Conservation (phyloP, 1,140 invertebrate species). For the Cydia pomonella region DNA sequence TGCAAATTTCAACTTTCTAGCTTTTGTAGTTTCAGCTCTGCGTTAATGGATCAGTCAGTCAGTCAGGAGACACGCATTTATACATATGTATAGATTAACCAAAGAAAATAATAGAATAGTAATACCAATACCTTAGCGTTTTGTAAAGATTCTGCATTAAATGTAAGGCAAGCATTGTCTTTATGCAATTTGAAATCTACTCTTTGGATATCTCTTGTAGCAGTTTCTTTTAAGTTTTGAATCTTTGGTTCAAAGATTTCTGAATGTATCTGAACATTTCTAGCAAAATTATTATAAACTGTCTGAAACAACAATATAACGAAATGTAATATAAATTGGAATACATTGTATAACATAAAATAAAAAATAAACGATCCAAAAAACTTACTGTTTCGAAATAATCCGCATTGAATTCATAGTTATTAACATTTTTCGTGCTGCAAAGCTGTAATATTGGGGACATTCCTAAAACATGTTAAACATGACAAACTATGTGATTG, state of each 20-base stretch:
- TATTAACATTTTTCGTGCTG: constrained; percentile 43
- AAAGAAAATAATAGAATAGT: not conserved
- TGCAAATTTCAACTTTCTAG: too few species aligned
- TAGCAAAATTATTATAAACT: constrained; percentile 60
- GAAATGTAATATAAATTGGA: not conserved
- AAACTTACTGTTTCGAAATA: constrained; percentile 61
- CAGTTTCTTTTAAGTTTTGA: constrained; percentile 48
- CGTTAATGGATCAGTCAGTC: too few species aligned
- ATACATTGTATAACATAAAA: not conserved
- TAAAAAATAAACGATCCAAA: not conserved
- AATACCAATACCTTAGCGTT: constrained; percentile 59
- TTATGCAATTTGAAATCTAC: constrained; percentile 50
- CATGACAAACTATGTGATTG: not conserved
- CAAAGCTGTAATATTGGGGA: constrained; percentile 59
- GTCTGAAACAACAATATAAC: constrained; percentile 45
- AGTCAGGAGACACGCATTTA: too few species aligned
- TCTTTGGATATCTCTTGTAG: constrained; percentile 49
- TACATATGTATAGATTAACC: too few species aligned
- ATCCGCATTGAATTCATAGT: constrained; percentile 49
- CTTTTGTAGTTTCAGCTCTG: too few species aligned
- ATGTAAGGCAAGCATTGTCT: constrained; percentile 53
- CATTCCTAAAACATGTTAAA: constrained; percentile 56
- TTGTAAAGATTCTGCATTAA: constrained; percentile 53
- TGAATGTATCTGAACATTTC: constrained; percentile 51
- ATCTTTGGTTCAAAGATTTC: constrained; percentile 59